Conservation (phyloP, 1,140 invertebrate genomes). For the Conus betulinus region DNA sequence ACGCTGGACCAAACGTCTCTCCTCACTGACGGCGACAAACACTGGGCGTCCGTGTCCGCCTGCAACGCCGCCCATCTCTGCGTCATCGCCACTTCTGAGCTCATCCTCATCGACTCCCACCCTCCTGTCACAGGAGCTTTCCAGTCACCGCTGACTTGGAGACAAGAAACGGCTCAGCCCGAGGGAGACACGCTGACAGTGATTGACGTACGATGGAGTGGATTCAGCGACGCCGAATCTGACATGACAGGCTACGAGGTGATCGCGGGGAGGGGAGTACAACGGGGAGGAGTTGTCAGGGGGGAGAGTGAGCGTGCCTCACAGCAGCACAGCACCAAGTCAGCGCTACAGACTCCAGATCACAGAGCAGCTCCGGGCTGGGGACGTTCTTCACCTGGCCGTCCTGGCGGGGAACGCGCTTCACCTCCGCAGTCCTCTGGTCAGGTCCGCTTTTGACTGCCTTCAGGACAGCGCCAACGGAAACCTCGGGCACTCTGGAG, state of each 20-base stretch:
- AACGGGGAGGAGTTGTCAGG: slow-evolving; percentile 49
- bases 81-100: slow-evolving; percentile 26
- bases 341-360: slow-evolving; percentile 35
- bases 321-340: neutral
- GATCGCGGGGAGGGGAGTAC: slow-evolving; percentile 46
- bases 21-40: slow-evolving; percentile 51
- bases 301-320: slow-evolving; percentile 34
- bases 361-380: neutral
- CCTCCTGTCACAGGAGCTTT: slow-evolving; percentile 53
- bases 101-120: slow-evolving; percentile 53
- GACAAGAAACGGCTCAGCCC: neutral
- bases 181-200: neutral
- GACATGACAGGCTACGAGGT: slow-evolving; percentile 46
- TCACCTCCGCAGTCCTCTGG: slow-evolving; percentile 36
- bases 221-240: slow-evolving; percentile 56
- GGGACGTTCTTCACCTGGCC: slow-evolving; percentile 43
- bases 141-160: slow-evolving; percentile 45
- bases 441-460: slow-evolving; percentile 37
- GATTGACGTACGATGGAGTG: slow-evolving; percentile 46
- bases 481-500: slow-evolving; percentile 28
- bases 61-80: slow-evolving; percentile 63
- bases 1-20: neutral
- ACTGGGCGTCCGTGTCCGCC: slow-evolving; percentile 49
- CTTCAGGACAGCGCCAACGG: neutral
- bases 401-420: slow-evolving; percentile 45